Base-by-base conservation (phyloP, 92 coral and sea anemone genomes). In the Porites cylindrica region DNA sequence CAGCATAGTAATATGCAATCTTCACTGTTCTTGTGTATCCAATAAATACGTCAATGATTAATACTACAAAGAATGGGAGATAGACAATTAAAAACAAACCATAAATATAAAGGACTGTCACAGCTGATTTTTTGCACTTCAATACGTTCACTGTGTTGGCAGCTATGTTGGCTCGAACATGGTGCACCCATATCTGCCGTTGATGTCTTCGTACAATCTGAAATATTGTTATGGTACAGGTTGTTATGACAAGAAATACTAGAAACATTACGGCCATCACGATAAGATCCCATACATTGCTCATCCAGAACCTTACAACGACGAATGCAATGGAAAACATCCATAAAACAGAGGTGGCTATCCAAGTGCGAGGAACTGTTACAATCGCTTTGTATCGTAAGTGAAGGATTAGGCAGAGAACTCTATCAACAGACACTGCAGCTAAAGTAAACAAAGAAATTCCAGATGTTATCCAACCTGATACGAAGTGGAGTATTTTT, bases 381-480 rank as follows among this genome's bases (percentile, higher is more conserved):
- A 66, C 70, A 66, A 66, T 19, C 70, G 24, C 6, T 8, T 19
- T 66, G 24, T 66, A 66, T 6, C 32, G 70, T 66, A 66, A 66
- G 21, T 66, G 70, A 4, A 19, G 70, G 32, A 9, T 56, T 56
- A 56, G 61, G 16, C 13, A 10, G 16, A 56, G 61, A 10, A 12
- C 13, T 10, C 61, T 82, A 26, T 85, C 88, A n/a, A 76, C 51
- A 8, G 69, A 62, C 19, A 85, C 51, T 18, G 82, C 26, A 24
- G 71, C 75, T 21, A 85, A 75, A 1, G 82, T 85, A 32, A 74
- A n/a, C 12, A 76, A 43, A 19, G 88, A 85, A 4, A 85, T 82
- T 0, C 88, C 88, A 21, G 82, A 72, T 1, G 70, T n/a, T n/a
- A 11, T n/a, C 70, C 70, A 66, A 23, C 70, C 20, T n/a, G 24